Evolutionary conservation across 2,888 invertebrate genomes (phyloP), one percentile per base, ranked within the genome.

Genomic region (Drosophila yooni): DNA sequence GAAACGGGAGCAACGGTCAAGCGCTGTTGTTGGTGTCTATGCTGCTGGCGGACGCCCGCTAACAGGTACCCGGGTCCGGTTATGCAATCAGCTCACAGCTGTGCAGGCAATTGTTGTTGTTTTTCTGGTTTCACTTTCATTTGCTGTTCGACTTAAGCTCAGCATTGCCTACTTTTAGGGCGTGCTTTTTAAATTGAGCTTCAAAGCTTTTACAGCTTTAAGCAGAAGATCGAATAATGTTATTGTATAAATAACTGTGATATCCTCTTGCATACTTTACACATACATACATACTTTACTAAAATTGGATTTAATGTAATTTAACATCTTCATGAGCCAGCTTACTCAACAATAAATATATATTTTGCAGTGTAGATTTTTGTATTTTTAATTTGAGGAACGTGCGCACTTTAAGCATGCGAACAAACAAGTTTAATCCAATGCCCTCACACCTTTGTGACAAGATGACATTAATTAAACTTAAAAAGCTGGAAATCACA

Each of bases 81-180:
- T 89, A 91, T 87, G 91, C 83, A 91, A 91, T 89, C 76, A 58
- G 53, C 51, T n/a, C 27, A 71, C 80, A 70, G 77, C 81, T 65
- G 70, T 63, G 61, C 66, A 59, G 64, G 59, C 62, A 40, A 11
- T 27, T 67, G 56, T 69, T 62, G 27, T 65, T 57, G 27, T 48
- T 57, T 69, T 27, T 63, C 66, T 54, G 64, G 60, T 82, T 91
- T 91, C 88, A 87, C 89, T 91, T 91, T 91, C 89, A 57, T 81
- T 91, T 70, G 75, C 43, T 18, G 18, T 40, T 43, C 27, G 33
- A 50, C 11, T 40, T 15, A 3, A 4, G 34, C 3, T 10, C 2
- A 5, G 11, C 18, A 2, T 25, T 74, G 74, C 60, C 54, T 69
- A 74, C 74, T 74, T 74, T 74, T 69, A 38, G 74, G 74, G 11